Evolutionary conservation across 2,797 vertebrate genomes (phyloP), one percentile per base, ranked within the genome.

Genomic region (Galaxias olidus): DNA sequence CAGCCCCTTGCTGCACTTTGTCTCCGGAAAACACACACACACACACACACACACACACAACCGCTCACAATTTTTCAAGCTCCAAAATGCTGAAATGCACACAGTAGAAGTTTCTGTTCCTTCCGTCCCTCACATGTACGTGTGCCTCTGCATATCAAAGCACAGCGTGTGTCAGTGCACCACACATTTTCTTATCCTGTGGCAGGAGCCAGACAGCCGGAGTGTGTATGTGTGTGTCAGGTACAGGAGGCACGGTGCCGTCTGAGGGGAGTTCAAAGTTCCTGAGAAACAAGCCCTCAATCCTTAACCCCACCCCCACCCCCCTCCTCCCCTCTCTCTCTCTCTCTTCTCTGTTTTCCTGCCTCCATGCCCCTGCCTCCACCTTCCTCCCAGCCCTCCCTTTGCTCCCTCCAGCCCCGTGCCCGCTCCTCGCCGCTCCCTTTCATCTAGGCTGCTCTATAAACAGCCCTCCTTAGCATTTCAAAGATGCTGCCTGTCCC

Each of bases 381-480:
- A 58, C 44, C 61, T 40, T 45, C 65, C 61, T 52, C 41, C 56
- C 61, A 63, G 47, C 72, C 55, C 54, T 12, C 14, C 47, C 48
- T 18, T 17, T 5, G 4, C 56, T 4, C 49, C 42, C 30, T 65
- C 49, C 6, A 8, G 62, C 71, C 75, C 75, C 53, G 68, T 61
- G 68, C 61, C 55, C 72, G 30, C 75, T 76, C 69, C 68, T 69
- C 51, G 0, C n/a, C 1, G 62, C 65, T 83, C 40, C 19, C 79
- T 87, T 86, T 87, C 83, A 79, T 87, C 79, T 81, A 67, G 6
- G 40, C 68, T 65, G 81, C 75, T 70, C 72, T 79, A 78, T 74
- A 86, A 88, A 88, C 85, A 86, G 77, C 78, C 66, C 86, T 85
- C 64, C 77, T 90, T 90, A 83, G 74, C 87, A 89, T 87, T 88